A percentile compares a stretch with the other conserved stretches of the same genome.
Evolutionary conservation across 2,797 vertebrate genomes (phyloP).

Genomic region (Thunnus albacares): DNA sequence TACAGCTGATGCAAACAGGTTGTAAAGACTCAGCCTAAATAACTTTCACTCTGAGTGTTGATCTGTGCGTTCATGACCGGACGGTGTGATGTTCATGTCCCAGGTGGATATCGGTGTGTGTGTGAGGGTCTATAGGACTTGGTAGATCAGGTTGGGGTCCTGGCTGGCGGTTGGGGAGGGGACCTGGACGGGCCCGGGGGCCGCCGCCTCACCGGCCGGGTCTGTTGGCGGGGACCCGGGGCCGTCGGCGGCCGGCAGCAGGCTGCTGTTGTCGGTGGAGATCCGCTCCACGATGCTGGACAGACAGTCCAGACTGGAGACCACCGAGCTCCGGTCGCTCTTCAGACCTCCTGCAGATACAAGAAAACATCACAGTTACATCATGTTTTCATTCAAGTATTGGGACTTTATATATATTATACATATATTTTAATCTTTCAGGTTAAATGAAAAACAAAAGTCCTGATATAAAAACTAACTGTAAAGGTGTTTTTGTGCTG

Average conservation of each 20-base stretch:
- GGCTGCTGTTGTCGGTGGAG: slow-evolving; percentile 90
- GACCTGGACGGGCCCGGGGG: slow-evolving; percentile 65
- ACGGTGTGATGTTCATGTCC: slow-evolving; percentile 23
- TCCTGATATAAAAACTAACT: too few species aligned
- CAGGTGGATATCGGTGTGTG: not conserved
- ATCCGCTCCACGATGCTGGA: slow-evolving; percentile 98
- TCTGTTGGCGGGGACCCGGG: slow-evolving; percentile 80
- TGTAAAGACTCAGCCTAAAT: slow-evolving; percentile 11
- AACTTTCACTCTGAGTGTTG: slow-evolving; percentile 1
- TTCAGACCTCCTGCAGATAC: slow-evolving; percentile 81
- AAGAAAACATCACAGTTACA: not conserved
- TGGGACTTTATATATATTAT: too few species aligned
- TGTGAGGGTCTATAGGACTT: slow-evolving; percentile 89
- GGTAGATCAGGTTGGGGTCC: slow-evolving; percentile 90
- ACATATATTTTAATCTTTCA: too few species aligned
- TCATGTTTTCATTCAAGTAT: too few species aligned
- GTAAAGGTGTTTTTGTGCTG: too few species aligned
- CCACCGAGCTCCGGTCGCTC: slow-evolving; percentile 85
- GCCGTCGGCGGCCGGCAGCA: slow-evolving; percentile 43
- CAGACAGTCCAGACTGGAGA: slow-evolving; percentile 96
- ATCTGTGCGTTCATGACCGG: slow-evolving; percentile 14
- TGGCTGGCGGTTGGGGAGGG: slow-evolving; percentile 80
- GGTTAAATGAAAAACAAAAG: too few species aligned
- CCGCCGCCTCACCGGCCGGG: slow-evolving; percentile 64
- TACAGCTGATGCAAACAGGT: slow-evolving; percentile 18